Conservation (phyloP, 2,888 invertebrate species). For the Empis livida region DNA sequence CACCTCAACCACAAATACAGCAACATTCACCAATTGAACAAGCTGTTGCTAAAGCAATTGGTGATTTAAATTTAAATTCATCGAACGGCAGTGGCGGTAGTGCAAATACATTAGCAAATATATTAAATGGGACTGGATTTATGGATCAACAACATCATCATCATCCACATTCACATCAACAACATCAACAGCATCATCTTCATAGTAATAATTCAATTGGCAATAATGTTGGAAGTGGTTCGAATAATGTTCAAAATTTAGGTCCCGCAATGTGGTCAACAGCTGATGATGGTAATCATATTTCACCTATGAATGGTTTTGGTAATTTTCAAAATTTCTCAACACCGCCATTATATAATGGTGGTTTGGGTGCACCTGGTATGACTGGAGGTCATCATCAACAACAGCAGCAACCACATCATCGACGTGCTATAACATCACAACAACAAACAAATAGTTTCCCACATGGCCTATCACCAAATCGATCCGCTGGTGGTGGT, state of each 20-base stretch:
- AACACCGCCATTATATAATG: conserved; percentile 12
- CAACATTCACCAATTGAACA: conserved; percentile 6
- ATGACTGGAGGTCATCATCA: background rate
- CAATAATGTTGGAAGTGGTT: conserved; percentile 4
- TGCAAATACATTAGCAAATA: conserved; percentile 8
- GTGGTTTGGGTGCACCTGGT: background rate
- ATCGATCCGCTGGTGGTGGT: conserved; percentile 7
- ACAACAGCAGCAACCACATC: background rate
- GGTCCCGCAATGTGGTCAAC: conserved; percentile 12
- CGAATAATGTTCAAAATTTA: conserved; percentile 3
- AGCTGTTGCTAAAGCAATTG: conserved; percentile 1
- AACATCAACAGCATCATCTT: conserved; percentile 8
- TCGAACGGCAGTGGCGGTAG: conserved; percentile 5
- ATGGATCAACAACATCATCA: conserved; percentile 9
- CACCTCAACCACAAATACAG: conserved; percentile 3
- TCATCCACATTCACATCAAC: conserved; percentile 2
- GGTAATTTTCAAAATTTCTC: conserved; percentile 14
- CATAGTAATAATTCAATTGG: background rate
- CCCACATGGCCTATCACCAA: conserved; percentile 15
- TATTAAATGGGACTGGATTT: conserved; percentile 9
- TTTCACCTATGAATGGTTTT: conserved; percentile 12
- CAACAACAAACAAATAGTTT: conserved; percentile 5
- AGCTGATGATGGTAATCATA: conserved; percentile 13
- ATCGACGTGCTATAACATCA: conserved; percentile 2
- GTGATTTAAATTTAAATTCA: conserved; percentile 10